Percentiles rank a stretch among this genome's conserved stretches.
phyloP scores from a whole-genome alignment of 2,888 invertebrate genomes.

The Acanthosepion esculentum region DNA sequence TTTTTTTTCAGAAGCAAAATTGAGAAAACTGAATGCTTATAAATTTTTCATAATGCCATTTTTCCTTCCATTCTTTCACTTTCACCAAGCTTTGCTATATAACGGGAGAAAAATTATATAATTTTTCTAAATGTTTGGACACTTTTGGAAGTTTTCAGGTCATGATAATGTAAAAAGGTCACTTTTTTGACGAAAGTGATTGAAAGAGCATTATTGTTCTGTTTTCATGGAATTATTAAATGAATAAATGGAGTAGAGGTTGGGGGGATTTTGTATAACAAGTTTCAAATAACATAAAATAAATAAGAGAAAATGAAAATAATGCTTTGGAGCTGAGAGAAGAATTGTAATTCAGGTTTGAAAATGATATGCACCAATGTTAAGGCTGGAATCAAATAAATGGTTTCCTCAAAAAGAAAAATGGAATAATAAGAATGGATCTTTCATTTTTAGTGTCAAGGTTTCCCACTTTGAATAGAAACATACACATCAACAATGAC shows the following conservation, averaged over 20 bases:
- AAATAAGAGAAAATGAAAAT: not conserved
- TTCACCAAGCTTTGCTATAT: not conserved
- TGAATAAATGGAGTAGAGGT: not conserved
- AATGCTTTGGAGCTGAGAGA: not conserved
- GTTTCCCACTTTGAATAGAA: not conserved
- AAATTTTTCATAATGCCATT: not conserved
- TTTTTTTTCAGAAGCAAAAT: not conserved
- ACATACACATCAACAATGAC: conserved; percentile 33
- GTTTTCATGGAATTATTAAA: not conserved
- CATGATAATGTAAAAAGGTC: not conserved
- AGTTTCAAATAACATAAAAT: not conserved
- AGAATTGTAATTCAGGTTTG: not conserved
- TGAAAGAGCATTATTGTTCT: not conserved
- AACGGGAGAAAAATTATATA: not conserved
- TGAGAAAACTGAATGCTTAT: not conserved
- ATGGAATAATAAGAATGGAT: not conserved
- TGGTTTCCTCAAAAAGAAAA: not conserved
- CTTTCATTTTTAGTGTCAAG: not conserved
- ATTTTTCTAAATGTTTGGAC: not conserved
- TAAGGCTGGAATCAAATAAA: not conserved
- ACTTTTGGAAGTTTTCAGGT: not conserved
- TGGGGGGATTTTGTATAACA: not conserved
- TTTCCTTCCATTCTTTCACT: not conserved
- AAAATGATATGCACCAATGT: not conserved
- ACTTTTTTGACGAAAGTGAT: not conserved